Percentiles rank a stretch among this genome's conserved stretches.
phyloP scores from a whole-genome alignment of 2,113 vertebrate species.

The Ageneiosus marmoratus region DNA sequence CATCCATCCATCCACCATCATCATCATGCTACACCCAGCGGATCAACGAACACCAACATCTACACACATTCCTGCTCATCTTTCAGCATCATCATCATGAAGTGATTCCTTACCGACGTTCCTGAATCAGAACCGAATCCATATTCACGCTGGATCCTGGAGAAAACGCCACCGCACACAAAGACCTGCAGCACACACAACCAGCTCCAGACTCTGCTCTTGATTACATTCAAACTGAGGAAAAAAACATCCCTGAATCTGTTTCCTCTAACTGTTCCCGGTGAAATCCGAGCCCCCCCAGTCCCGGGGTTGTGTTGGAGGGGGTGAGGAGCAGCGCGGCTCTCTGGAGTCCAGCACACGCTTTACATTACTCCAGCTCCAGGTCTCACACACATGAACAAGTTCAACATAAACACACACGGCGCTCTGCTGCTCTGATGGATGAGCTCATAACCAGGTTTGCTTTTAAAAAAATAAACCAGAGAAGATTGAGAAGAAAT shows the following conservation, averaged over 20 bases:
- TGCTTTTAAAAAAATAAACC: not conserved
- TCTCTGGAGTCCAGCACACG: conserved; percentile 39
- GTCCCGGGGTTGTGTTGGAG: conserved; percentile 25
- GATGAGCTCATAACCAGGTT: conserved; percentile 16
- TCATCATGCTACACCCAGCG: not conserved
- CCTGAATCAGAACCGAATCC: conserved; percentile 23
- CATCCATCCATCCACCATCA: not conserved
- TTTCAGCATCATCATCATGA: not conserved
- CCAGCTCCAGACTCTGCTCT: conserved; percentile 35
- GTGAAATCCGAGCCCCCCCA: conserved; percentile 45
- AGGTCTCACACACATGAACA: conserved; percentile 19
- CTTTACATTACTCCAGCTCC: conserved; percentile 42
- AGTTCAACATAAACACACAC: conserved; percentile 26
- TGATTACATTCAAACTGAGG: conserved; percentile 54
- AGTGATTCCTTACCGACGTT: conserved; percentile 39
- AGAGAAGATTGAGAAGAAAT: not conserved
- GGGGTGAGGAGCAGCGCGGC: conserved; percentile 18
- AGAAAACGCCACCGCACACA: conserved; percentile 5
- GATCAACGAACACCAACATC: not conserved
- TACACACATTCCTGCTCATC: not conserved
- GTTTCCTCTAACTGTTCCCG: conserved; percentile 52
- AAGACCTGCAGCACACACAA: not conserved
- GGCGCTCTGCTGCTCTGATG: not conserved
- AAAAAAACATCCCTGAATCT: conserved; percentile 34
- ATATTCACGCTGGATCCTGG: conserved; percentile 1